These are phyloP conservation scores for Hemicrepidius hirtus DNA, from an alignment of 2,888 invertebrate genomes.

Conservation along the genomic window DNA sequence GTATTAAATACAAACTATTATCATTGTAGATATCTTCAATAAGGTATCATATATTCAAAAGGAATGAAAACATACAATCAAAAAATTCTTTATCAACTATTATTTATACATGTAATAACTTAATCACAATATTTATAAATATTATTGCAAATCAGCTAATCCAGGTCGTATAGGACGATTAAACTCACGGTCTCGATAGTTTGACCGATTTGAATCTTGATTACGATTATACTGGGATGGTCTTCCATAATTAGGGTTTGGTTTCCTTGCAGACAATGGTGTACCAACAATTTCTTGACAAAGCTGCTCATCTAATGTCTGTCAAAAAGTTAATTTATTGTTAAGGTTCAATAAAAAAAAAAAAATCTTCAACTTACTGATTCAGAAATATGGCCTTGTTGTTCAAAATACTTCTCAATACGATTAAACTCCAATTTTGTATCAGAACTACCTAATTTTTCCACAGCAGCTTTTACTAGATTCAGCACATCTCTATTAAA, in stretches of 20 bases:
- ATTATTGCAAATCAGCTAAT: conserved; percentile 24
- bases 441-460: conserved; percentile 74
- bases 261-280: conserved; percentile 18
- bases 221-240: conserved; percentile 15
- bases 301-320: conserved; percentile 70
- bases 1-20: no score
- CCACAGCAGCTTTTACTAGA: conserved; percentile 72
- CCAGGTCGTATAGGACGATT: conserved; percentile 15
- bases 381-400: conserved; percentile 66
- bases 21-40: no score
- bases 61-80: neutral
- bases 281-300: conserved; percentile 64
- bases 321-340: conserved; percentile 28
- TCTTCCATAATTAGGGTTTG: neutral
- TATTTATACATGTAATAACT: neutral
- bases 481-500: conserved; percentile 79
- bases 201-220: neutral
- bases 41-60: no score
- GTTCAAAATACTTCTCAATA: conserved; percentile 74
- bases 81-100: no score
- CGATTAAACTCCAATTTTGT: conserved; percentile 75
- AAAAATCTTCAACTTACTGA: conserved; percentile 56
- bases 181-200: no score
- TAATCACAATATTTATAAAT: conserved; percentile 1
- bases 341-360: conserved; percentile 15